phyloP scores from a whole-genome alignment of 2,888 invertebrate genomes.

The Amaurobius ferox region DNA sequence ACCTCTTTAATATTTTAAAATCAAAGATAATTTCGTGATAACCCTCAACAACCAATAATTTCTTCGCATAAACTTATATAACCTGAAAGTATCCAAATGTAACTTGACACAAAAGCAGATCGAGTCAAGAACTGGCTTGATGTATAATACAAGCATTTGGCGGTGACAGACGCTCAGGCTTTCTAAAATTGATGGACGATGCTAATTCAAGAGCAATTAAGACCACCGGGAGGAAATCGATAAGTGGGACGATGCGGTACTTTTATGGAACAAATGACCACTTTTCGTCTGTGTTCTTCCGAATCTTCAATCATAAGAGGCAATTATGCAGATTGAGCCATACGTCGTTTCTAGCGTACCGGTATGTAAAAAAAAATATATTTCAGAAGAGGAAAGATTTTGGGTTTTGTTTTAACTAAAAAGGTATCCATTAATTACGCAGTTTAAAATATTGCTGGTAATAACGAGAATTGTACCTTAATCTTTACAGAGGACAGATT shows the following conservation, averaged over 20 bases:
- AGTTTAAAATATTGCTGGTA: no score
- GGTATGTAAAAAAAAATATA: not conserved
- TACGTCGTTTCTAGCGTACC: not conserved
- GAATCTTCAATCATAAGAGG: not conserved
- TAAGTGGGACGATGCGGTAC: not conserved
- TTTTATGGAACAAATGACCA: not conserved
- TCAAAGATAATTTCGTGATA: no score
- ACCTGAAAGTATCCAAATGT: no score
- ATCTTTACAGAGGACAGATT: no score
- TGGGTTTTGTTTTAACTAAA: no score
- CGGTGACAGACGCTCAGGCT: not conserved
- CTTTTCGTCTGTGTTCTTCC: not conserved
- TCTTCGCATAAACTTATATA: no score
- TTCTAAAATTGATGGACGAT: not conserved
- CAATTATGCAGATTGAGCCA: not conserved
- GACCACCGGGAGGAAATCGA: not conserved
- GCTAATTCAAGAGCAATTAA: conserved; percentile 2
- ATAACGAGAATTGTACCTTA: no score
- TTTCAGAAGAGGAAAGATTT: not conserved
- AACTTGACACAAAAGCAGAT: no score
- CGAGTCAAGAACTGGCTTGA: not conserved
- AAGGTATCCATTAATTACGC: no score
- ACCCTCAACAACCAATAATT: no score
- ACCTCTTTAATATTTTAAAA: no score
- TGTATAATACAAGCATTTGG: not conserved